Evolutionary conservation across 2,113 vertebrate genomes (phyloP).

Genomic region (Ranitomeya variabilis): DNA sequence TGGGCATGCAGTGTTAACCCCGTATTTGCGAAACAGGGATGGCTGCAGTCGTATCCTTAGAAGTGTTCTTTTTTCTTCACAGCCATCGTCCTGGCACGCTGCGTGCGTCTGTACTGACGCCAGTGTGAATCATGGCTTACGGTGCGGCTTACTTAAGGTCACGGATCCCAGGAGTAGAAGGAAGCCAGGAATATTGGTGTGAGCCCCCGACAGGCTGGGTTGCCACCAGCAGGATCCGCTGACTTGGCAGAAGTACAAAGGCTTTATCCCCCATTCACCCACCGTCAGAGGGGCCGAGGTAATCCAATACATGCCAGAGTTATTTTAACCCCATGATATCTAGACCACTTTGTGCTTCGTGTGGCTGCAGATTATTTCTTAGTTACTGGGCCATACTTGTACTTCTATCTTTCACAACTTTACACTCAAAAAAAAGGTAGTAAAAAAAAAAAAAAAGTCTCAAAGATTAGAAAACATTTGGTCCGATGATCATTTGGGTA

Average conservation of each 20-base stretch:
- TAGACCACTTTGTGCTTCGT: not conserved
- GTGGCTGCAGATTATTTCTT: not conserved
- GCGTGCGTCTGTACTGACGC: not conserved
- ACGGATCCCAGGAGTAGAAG: not conserved
- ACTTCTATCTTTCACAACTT: too few relatives aligned
- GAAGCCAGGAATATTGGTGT: not conserved
- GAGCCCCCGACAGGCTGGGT: not conserved
- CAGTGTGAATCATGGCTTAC: constrained; percentile 7
- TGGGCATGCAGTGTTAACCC: too few relatives aligned
- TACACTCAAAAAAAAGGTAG: too few relatives aligned
- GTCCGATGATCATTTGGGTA: too few relatives aligned
- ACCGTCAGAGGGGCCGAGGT: not conserved
- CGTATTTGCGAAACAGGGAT: too few relatives aligned
- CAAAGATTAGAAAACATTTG: too few relatives aligned
- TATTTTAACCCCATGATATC: not conserved
- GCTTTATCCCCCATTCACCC: not conserved
- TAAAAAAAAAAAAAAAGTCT: too few relatives aligned
- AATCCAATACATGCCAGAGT: not conserved
- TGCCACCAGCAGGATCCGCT: not conserved
- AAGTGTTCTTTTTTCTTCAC: not conserved
- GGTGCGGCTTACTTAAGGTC: constrained; percentile 9
- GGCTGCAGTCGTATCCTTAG: too few relatives aligned
- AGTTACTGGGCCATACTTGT: too few relatives aligned
- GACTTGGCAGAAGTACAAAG: not conserved
- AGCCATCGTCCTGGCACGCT: not conserved